Percentiles rank a stretch among this genome's conserved stretches.
Evolutionary conservation across 2,113 vertebrate genomes (phyloP).

Genomic region (Anas platyrhynchos): DNA sequence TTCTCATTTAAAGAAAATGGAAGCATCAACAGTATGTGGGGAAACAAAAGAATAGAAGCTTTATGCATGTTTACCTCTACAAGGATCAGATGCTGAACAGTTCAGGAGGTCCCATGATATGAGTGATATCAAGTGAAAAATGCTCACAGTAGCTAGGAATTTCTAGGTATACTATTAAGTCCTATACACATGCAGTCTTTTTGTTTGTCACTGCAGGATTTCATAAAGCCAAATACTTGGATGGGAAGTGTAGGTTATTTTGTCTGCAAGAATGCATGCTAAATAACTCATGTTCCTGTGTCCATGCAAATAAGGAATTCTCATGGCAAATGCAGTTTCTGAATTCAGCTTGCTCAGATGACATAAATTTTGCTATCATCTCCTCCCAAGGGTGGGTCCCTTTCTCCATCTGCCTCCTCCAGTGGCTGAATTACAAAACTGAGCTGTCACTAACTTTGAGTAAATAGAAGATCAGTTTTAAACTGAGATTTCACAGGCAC

Average conservation of each 20-base stretch:
- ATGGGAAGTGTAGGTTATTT: background rate
- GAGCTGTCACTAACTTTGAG: background rate
- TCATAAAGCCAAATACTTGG: background rate
- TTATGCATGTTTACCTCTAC: background rate
- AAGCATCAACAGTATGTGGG: fast-evolving
- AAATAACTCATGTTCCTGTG: background rate
- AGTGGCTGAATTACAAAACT: background rate
- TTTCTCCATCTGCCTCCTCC: background rate
- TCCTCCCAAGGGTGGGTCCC: background rate
- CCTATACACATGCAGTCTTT: background rate
- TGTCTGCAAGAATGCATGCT: background rate
- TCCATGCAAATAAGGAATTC: background rate
- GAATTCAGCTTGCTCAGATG: background rate
- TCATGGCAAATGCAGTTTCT: background rate
- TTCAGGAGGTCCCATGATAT: background rate
- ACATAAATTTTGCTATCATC: background rate
- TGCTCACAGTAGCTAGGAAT: background rate
- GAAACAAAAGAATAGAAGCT: background rate
- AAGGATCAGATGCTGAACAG: background rate
- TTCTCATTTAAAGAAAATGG: background rate
- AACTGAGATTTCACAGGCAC: background rate
- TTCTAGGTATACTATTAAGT: background rate
- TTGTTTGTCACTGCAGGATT: too few species aligned
- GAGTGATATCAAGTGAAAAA: background rate
- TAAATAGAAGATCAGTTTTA: background rate